Evolutionary conservation across 2,113 vertebrate genomes (phyloP), one percentile per base, ranked within the genome.

Genomic region (Erythrocercus mccallii): DNA sequence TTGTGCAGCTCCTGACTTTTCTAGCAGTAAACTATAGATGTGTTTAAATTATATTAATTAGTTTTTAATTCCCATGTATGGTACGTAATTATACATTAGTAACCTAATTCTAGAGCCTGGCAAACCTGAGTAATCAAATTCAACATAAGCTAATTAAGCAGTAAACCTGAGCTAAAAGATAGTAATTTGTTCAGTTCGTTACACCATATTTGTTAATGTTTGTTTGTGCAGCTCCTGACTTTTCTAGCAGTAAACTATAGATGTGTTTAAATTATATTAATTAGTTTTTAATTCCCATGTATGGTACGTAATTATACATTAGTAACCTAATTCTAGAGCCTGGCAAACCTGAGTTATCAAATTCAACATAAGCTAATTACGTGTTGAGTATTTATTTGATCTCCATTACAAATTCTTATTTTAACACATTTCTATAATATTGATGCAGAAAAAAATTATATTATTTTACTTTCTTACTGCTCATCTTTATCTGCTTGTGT

Each of bases 191-290:
- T 65, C 23, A 15, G 10, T 69, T 35, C 47, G 53, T 58, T 92
- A 47, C 9, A 71, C 71, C 50, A 54, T 77, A 92, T 92, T 91
- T 97, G 64, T 94, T 79, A 95, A 86, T 50, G 13, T 53, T n/a
- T 80, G 95, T 68, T 94, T 95, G 88, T 92, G 23, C 51, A 69
- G 6, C 8, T 71, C 17, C 12, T 88, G 48, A 54, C 48, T 62
- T 91, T 61, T 38, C 15, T 78, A 61, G 22, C 23, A 62, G 16
- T 51, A 89, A 92, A 87, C 6, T 72, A 33, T 11, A 70, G 18
- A 42, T 57, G 33, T 37, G 33, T 76, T 38, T 58, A 83, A 61
- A 58, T 51, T 13, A 44, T 61, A 68, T 45, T 35, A 58, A 81
- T 74, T 58, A 38, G 4, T 1, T 87, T 91, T 81, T 77, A 76